Base-by-base conservation (phyloP, 2,797 vertebrate species). In the Rachycentron canadum region DNA sequence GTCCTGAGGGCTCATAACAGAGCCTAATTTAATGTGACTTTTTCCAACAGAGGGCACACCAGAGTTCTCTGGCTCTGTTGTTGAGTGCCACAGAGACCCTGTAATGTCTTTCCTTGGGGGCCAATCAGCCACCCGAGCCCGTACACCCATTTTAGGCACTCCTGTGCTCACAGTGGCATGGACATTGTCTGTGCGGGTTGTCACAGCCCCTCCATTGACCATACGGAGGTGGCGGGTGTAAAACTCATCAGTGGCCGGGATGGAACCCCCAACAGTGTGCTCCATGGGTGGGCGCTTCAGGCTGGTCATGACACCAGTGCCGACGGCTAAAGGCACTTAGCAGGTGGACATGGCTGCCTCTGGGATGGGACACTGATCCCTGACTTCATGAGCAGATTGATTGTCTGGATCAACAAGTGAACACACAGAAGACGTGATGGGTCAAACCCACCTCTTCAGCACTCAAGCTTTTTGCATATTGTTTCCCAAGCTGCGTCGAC, bases 111-210 rank as follows among this genome's bases (percentile, higher is more conserved):
- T 99, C 83, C 98, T 96, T 0, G 98, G 98, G 28, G 98, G 98
- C 98, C 98, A 99, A 43, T 99, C 98, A 1, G 98, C 98, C 88
- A 99, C 98, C 62, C 98, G 96, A 69, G 98, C 98, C 84, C 98
- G 95, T 47, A 99, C 98, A 32, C 98, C 98, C 98, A 99, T 99
- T 91, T 99, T 99, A 73, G 98, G 98, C 83, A 99, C 97, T 68
- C 97, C 97, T 26, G 96, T 96, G 45, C 94, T 95, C 79, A 95
- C 96, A 84, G 96, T 85, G 2, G 96, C 93, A 52, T 97, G 96
- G 83, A 95, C 88, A 55, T 93, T 96, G 92, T 99, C 98, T 69
- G 95, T 95, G 64, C 96, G 96, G 57, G 93, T 52, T 13, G 89
- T 93, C 0, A 94, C 91, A 0, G 94, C 93, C 65, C 95, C 96